phyloP scores from a whole-genome alignment of 2,888 invertebrate genomes.

The Podabrus alpinus region DNA sequence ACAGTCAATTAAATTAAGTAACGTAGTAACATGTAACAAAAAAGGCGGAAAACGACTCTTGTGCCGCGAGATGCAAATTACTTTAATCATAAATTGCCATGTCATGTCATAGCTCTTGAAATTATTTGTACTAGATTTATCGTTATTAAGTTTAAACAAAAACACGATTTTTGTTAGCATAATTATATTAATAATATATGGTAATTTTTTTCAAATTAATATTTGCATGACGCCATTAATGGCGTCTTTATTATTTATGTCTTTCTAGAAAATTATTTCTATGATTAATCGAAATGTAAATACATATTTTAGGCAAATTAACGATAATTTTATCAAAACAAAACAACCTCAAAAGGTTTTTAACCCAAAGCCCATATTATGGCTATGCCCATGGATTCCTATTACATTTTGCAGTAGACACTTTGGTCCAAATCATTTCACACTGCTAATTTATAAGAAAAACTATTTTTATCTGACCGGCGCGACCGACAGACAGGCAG shows the following conservation, averaged over 20 bases:
- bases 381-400: too few species aligned
- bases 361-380: too few species aligned
- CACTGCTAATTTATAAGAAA: too few species aligned
- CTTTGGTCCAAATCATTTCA: too few species aligned
- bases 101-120: background rate
- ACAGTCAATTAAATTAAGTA: background rate
- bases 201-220: background rate
- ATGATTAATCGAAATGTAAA: background rate
- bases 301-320: too few species aligned
- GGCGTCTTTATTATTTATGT: background rate
- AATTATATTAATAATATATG: background rate
- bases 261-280: background rate
- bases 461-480: too few species aligned
- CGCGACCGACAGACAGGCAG: background rate
- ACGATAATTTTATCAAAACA: too few species aligned
- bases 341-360: too few species aligned
- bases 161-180: background rate
- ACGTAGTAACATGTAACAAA: background rate
- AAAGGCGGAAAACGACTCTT: background rate
- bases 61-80: background rate
- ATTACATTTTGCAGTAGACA: too few species aligned
- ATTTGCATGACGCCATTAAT: background rate
- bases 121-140: background rate
- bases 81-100: background rate
- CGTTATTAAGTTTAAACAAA: background rate